phyloP scores from a whole-genome alignment of 2,888 invertebrate genomes.

The Platypus cylindrus region DNA sequence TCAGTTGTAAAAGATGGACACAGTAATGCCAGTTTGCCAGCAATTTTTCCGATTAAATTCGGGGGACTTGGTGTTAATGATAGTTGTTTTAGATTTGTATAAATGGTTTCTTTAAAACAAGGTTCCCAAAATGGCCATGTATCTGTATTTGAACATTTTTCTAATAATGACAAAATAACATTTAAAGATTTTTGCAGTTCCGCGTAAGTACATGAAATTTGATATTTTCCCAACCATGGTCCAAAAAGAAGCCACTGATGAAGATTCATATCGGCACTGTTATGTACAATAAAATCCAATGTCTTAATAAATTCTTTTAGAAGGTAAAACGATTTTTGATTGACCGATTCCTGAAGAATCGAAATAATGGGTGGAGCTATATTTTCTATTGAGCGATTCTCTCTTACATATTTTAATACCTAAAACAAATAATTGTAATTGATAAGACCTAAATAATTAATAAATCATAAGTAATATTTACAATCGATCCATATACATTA shows the following conservation, averaged over 20 bases:
- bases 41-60: conserved; percentile 25
- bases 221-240: conserved; percentile 28
- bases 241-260: conserved; percentile 28
- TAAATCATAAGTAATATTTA: conserved; percentile 18
- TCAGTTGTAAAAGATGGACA: conserved; percentile 19
- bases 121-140: conserved; percentile 27
- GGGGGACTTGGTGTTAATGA: conserved; percentile 19
- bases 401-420: conserved; percentile 23
- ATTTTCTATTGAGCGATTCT: conserved; percentile 22
- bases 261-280: conserved; percentile 23
- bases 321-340: conserved; percentile 23
- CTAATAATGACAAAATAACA: conserved; percentile 22
- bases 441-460: background rate
- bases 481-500: conserved; percentile 27
- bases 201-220: conserved; percentile 23
- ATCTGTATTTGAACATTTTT: conserved; percentile 19
- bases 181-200: conserved; percentile 26
- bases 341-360: conserved; percentile 22
- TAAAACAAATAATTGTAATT: conserved; percentile 16
- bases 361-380: conserved; percentile 19
- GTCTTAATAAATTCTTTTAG: conserved; percentile 25
- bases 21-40: conserved; percentile 24
- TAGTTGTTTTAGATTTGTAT: conserved; percentile 25
- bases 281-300: conserved; percentile 22
- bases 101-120: conserved; percentile 23